Base-by-base conservation (phyloP, 2,888 invertebrate genomes). In the Oscheius myriophilus region DNA sequence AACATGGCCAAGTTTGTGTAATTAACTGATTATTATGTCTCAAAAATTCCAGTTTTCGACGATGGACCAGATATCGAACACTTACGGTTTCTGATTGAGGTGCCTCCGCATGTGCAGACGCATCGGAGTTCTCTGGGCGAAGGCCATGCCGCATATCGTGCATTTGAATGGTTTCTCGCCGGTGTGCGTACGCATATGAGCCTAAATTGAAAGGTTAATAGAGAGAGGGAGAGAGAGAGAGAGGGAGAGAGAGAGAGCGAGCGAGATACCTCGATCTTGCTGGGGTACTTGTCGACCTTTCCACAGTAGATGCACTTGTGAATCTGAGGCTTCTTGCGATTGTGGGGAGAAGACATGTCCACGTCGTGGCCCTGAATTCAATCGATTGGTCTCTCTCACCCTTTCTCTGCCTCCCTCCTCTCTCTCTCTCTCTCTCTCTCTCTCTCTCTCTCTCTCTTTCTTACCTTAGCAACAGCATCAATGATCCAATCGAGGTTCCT, bases 401-500 rank as follows among this genome's bases (percentile, higher is more conserved):
- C 6, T 18, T 18, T 46, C n/a, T n/a, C 33, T 6, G 33, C 33
- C 33, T 33, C 3, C 3, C 3, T 2, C 14, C 21, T 3, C 21
- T 16, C 7, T 25, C 4, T 21, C 23, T 11, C 18, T 4, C 11
- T n/a, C 33, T 52, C 7, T 21, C 26, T 14, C 18, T n/a, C 21
- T 3, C 21, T 16, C 7, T 25, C 4, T 21, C 23, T 11, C 18
- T 4, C 11, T n/a, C 33, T 52, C 7, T 21, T 16, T 14, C 26
- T 16, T 41, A 70, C 72, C 58, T 75, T 72, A 2, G 84, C 78
- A 0, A 84, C 79, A 14, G 82, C 82, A 54, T 81, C 79, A 61
- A 82, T 80, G 54, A 82, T 79, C 82, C 82, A 82, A 51, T 82
- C 82, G n/a, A 82, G 61, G 55, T 82, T 82, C 18, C 70, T 46